Conservation (phyloP, 1,140 invertebrate genomes). For the Nephotettix cincticeps region DNA sequence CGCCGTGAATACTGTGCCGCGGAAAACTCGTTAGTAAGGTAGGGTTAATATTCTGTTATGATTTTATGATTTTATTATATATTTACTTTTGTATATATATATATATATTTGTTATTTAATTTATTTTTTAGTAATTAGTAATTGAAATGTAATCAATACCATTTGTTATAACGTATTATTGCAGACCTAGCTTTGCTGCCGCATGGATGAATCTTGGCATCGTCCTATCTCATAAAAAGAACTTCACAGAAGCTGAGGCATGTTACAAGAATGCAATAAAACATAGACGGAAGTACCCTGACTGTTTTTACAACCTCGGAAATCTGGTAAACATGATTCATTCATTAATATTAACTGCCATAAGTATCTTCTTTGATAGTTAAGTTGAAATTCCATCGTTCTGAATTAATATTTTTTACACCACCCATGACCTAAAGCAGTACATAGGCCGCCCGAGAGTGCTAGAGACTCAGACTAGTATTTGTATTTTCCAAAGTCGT, state of each 20-base stretch:
- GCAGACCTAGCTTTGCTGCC: constrained; percentile 82
- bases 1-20: no score
- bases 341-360: not conserved
- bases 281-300: constrained; percentile 79
- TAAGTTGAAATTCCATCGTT: not conserved
- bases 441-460: no score
- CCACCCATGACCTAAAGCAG: no score
- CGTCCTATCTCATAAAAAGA: constrained; percentile 73
- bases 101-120: no score
- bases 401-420: no score
- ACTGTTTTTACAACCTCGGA: constrained; percentile 93
- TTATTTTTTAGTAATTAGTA: no score
- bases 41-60: no score
- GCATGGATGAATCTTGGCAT: constrained; percentile 99
- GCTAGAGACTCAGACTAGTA: no score
- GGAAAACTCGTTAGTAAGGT: no score
- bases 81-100: no score
- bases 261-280: constrained; percentile 79
- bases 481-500: not conserved
- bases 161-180: constrained; percentile 41
- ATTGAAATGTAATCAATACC: no score
- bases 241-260: constrained; percentile 67
- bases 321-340: constrained; percentile 68
- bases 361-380: not conserved
- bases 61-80: no score